A percentile compares a stretch with the other conserved stretches of the same genome.
phyloP scores from a whole-genome alignment of 2,113 vertebrate genomes.

The Mixornis gularis region DNA sequence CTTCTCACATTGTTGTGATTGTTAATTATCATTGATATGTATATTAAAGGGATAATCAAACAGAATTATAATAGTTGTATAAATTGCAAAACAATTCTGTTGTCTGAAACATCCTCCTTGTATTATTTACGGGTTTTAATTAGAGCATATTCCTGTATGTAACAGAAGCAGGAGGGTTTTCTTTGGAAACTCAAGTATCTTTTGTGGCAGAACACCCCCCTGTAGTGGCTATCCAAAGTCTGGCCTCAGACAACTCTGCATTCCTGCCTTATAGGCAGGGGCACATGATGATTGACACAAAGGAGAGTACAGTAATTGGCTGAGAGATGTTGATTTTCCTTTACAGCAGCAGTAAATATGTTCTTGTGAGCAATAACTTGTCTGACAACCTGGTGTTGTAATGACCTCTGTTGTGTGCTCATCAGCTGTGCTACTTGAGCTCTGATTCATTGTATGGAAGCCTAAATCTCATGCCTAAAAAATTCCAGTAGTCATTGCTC shows the following conservation, averaged over 20 bases:
- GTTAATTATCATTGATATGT: neutral
- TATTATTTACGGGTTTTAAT: neutral
- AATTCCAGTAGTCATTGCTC: neutral
- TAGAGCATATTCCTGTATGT: neutral
- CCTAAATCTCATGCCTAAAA: neutral
- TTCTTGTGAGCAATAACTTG: conserved; percentile 25
- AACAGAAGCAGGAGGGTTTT: neutral
- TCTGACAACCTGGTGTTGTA: conserved; percentile 15
- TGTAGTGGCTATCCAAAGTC: neutral
- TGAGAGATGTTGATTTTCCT: neutral
- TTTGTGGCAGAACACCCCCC: neutral
- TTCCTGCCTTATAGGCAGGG: neutral
- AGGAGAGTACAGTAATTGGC: neutral
- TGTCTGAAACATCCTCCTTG: neutral
- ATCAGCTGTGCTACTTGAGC: conserved; percentile 3
- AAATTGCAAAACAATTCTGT: neutral
- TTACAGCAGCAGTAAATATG: neutral
- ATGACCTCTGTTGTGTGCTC: conserved; percentile 14
- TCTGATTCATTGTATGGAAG: conserved; percentile 39
- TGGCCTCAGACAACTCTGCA: neutral
- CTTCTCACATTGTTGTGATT: neutral
- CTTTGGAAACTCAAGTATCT: neutral
- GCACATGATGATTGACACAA: neutral
- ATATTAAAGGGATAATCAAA: neutral
- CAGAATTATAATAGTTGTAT: neutral